A percentile compares a stretch with the other conserved stretches of the same genome.
Conservation (phyloP, 2,113 vertebrate species). For the Pseudopodoces humilis region DNA sequence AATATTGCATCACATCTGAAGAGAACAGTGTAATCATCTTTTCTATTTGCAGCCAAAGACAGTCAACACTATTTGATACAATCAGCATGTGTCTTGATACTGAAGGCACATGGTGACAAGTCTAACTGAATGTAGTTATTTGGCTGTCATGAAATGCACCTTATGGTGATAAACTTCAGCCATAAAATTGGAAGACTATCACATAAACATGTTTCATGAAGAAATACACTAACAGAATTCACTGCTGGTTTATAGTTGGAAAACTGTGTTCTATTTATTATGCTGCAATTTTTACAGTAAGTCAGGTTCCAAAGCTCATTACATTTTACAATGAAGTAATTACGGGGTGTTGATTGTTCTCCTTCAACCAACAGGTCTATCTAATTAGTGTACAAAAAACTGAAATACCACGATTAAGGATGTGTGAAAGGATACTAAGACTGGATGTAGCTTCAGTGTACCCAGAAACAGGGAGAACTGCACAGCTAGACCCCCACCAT, state of each 20-base stretch:
- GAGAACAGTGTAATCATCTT: conserved; percentile 80
- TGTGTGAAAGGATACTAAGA: conserved; percentile 30
- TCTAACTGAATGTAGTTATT: conserved; percentile 88
- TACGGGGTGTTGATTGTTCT: conserved; percentile 72
- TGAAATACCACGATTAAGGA: conserved; percentile 60
- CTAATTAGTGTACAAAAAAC: conserved; percentile 77
- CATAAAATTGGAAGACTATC: conserved; percentile 87
- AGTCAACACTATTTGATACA: conserved; percentile 83
- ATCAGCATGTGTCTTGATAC: conserved; percentile 88
- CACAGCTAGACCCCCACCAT: not conserved
- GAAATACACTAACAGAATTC: conserved; percentile 85
- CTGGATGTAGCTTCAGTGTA: not conserved
- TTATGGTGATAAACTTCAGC: conserved; percentile 84
- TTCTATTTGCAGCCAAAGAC: conserved; percentile 79
- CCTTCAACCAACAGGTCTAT: conserved; percentile 68
- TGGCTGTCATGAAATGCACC: conserved; percentile 85
- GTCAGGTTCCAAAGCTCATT: conserved; percentile 73
- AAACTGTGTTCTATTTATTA: conserved; percentile 79
- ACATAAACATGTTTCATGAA: conserved; percentile 87
- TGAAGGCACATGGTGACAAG: conserved; percentile 83
- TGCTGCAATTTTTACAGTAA: conserved; percentile 74
- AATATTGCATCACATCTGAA: conserved; percentile 79
- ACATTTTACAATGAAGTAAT: conserved; percentile 81
- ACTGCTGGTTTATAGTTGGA: conserved; percentile 79
- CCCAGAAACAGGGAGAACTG: not conserved